phyloP scores from a whole-genome alignment of 1,140 invertebrate species.

The Brachionus plicatilis region DNA sequence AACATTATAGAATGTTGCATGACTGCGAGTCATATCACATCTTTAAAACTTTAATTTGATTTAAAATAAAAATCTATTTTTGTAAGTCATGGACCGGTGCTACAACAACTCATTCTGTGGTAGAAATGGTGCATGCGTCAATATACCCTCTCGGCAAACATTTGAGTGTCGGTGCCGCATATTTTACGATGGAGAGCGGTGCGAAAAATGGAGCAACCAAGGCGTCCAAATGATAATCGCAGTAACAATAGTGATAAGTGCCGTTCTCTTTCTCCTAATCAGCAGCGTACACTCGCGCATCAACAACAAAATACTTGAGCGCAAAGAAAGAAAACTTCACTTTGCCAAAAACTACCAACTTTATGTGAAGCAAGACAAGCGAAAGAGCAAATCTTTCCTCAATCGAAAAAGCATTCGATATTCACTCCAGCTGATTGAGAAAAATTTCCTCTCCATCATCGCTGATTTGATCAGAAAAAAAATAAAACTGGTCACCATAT shows the following conservation, averaged over 20 bases:
- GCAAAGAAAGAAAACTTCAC: background rate
- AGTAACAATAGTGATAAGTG: background rate
- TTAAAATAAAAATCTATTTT: background rate
- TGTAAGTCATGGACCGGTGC: conserved; percentile 3
- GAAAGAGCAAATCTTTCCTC: background rate
- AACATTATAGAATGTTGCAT: no score
- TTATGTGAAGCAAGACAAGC: background rate
- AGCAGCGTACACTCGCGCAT: background rate
- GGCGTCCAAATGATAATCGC: conserved; percentile 27
- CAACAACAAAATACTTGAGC: background rate
- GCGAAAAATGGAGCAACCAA: conserved; percentile 40
- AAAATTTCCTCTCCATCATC: background rate
- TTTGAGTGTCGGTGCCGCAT: conserved; percentile 27
- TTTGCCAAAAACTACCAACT: background rate
- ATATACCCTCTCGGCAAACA: background rate
- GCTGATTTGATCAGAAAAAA: background rate
- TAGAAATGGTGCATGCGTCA: conserved; percentile 5
- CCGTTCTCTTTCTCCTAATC: background rate
- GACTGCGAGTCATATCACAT: no score
- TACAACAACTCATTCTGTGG: conserved; percentile 37
- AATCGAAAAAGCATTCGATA: conserved; percentile 9
- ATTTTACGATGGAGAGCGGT: conserved; percentile 32
- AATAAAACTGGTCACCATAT: background rate
- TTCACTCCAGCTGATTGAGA: background rate
- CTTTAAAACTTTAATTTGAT: background rate